Percentiles rank a stretch among this genome's conserved stretches.
Evolutionary conservation across 2,888 invertebrate species (phyloP).

Genomic region (Harmothoe impar): DNA sequence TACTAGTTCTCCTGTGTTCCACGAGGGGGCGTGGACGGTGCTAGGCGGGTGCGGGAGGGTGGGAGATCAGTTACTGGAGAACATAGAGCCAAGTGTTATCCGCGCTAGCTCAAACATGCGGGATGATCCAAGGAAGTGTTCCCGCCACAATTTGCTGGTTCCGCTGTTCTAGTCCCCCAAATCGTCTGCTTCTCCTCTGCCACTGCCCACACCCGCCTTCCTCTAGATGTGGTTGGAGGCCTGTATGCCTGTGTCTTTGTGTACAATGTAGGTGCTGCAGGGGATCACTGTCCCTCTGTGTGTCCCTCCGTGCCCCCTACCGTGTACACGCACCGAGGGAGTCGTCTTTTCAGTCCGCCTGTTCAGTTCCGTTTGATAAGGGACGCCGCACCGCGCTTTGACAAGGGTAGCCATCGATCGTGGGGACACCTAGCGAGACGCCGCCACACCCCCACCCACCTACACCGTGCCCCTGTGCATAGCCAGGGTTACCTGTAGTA

Average conservation of each 20-base stretch:
- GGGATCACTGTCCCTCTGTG: neutral
- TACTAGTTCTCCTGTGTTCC: neutral
- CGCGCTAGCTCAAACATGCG: too few species aligned
- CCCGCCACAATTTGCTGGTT: too few species aligned
- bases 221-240: neutral
- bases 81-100: too few species aligned
- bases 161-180: neutral
- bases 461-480: neutral
- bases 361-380: slow-evolving; percentile 28
- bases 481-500: too few species aligned
- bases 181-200: neutral
- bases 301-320: neutral
- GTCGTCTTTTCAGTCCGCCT: neutral
- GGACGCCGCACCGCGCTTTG: neutral
- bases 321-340: neutral
- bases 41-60: neutral
- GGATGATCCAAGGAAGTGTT: too few species aligned
- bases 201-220: neutral
- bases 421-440: neutral
- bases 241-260: neutral
- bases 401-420: neutral
- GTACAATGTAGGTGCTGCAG: too few species aligned
- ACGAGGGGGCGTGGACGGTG: neutral
- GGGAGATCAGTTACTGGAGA: too few species aligned
- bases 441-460: neutral